Conservation (phyloP, 2,888 invertebrate species). For the Mythimna lalbum region DNA sequence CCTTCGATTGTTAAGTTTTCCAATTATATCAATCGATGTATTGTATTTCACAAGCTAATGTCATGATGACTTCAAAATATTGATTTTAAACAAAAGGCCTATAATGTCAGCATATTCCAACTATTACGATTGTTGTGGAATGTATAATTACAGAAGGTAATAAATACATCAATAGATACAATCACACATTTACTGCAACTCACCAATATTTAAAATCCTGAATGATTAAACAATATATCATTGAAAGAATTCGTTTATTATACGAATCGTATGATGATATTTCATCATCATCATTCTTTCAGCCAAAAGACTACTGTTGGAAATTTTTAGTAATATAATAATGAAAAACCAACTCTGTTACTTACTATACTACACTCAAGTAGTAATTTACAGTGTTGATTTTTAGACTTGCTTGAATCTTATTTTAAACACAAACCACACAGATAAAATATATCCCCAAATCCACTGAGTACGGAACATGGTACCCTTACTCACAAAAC, state of each 20-base stretch:
- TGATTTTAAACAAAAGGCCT: constrained; percentile 8
- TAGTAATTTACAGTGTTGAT: not conserved
- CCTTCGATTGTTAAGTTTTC: not conserved
- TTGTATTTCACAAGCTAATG: not conserved
- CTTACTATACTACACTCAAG: not conserved
- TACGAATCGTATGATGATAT: too few relatives aligned
- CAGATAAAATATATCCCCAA: not conserved
- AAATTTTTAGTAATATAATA: too few relatives aligned
- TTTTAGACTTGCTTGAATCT: too few relatives aligned
- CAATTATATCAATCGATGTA: not conserved
- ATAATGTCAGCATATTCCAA: constrained; percentile 6
- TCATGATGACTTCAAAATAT: constrained; percentile 7
- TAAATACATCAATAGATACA: not conserved
- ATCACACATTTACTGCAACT: not conserved
- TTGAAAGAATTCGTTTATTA: constrained; percentile 2
- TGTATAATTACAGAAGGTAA: not conserved
- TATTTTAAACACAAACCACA: not conserved
- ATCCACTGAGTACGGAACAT: not conserved
- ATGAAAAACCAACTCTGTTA: not conserved
- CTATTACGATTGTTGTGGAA: not conserved
- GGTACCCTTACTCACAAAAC: too few relatives aligned
- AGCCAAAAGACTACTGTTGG: too few relatives aligned
- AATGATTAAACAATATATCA: not conserved
- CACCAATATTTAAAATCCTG: constrained; percentile 5
- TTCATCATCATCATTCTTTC: too few relatives aligned